phyloP scores from a whole-genome alignment of 64 coral and sea anemone species.

The Stylophora pistillata region DNA sequence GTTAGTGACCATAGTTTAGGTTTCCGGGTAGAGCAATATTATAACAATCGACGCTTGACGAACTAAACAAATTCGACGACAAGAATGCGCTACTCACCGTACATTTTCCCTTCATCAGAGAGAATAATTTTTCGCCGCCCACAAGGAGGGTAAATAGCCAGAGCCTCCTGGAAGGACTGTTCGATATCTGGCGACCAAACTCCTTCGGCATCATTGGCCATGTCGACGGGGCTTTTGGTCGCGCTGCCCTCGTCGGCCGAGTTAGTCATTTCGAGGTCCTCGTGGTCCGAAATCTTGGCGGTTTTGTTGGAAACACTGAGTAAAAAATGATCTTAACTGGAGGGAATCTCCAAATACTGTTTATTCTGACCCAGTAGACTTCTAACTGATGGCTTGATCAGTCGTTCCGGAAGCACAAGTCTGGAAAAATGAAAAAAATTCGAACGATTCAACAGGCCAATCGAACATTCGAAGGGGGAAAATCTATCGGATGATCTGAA shows the following conservation, averaged over 20 bases:
- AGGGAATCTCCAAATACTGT: constrained; percentile 47
- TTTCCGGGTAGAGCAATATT: constrained; percentile 44
- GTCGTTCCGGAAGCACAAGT: constrained; percentile 97
- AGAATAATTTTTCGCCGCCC: constrained; percentile 98
- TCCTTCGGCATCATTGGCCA: constrained; percentile 99
- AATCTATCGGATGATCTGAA: constrained; percentile 27
- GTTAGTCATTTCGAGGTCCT: constrained; percentile 91
- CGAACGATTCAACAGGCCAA: constrained; percentile 94
- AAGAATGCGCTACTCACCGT: constrained; percentile 69
- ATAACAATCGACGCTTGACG: background rate
- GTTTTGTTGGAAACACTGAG: constrained; percentile 66
- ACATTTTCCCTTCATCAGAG: constrained; percentile 99
- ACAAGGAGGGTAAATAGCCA: constrained; percentile 99
- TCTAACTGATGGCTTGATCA: constrained; percentile 73
- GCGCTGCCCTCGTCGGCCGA: constrained; percentile 85
- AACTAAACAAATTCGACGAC: constrained; percentile 29
- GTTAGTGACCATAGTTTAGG: background rate
- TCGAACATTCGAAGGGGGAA: constrained; percentile 30
- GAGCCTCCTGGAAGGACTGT: constrained; percentile 97
- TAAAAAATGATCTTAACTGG: constrained; percentile 44
- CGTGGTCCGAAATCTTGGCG: constrained; percentile 85
- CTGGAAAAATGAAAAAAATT: constrained; percentile 99
- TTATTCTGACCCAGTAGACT: constrained; percentile 59
- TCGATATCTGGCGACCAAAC: constrained; percentile 99
- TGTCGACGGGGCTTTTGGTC: constrained; percentile 96